These are phyloP conservation scores for Acanthis flammea DNA, from an alignment of 2,797 vertebrate species.

Conservation along the genomic window DNA sequence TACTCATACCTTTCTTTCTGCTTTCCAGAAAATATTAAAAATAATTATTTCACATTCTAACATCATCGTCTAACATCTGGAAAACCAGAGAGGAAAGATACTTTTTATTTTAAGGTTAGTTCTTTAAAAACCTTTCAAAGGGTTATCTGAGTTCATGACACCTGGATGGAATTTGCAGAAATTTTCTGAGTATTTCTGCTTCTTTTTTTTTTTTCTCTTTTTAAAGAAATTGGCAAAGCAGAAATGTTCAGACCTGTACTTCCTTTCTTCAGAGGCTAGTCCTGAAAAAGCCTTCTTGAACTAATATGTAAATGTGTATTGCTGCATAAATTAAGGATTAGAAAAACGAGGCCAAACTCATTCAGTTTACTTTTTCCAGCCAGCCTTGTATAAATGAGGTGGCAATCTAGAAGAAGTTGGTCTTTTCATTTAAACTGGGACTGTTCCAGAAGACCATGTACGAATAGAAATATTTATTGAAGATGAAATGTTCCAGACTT, in stretches of 20 bases:
- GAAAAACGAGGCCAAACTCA: background rate
- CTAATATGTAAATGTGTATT: constrained; percentile 26
- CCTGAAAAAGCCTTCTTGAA: constrained; percentile 24
- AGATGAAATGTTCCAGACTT: constrained; percentile 57
- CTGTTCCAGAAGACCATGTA: constrained; percentile 38
- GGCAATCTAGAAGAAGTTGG: constrained; percentile 28
- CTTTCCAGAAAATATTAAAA: background rate
- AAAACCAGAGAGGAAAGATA: background rate
- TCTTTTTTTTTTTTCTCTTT: background rate
- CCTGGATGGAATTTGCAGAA: background rate
- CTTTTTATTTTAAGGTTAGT: background rate
- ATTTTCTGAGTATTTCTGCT: background rate
- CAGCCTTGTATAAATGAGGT: constrained; percentile 34
- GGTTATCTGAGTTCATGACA: constrained; percentile 30
- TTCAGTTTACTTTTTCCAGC: constrained; percentile 34
- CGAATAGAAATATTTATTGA: constrained; percentile 51
- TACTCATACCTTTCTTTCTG: background rate
- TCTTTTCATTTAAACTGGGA: constrained; percentile 55
- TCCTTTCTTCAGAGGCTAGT: background rate
- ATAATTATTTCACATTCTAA: background rate
- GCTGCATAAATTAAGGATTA: constrained; percentile 18
- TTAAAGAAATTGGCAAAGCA: background rate
- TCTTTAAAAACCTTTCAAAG: background rate
- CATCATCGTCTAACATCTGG: too few species aligned
- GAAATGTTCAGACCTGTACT: background rate